Evolutionary conservation across 1,140 invertebrate genomes (phyloP), one percentile per base, ranked within the genome.

Genomic region (Drosophila persimilis): DNA sequence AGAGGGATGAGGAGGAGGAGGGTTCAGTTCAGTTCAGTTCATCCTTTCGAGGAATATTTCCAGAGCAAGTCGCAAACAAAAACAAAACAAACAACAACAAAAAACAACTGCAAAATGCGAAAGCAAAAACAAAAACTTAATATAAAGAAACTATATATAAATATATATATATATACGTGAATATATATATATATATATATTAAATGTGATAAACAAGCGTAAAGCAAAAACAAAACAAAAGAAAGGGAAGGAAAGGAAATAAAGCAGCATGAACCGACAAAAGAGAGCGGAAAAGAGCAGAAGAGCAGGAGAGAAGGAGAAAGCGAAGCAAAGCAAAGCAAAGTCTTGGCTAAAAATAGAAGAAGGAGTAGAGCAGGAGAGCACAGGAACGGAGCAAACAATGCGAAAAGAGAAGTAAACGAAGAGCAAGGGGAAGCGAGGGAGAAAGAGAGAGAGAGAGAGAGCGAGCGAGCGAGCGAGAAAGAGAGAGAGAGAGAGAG

Each of bases 151-250:
- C 56, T 83, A 83, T 71, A 79, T 53, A 60, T 55, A 60, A 47
- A 61, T 64, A 73, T 46, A 55, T 55, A 77, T 55, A 69, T 56
- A 64, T 61, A 75, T 56, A 76, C 57, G 57, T 67, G 60, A 66
- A 69, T 61, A 51, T 62, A 50, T 58, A 60, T 62, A 54, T 52
- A 65, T 65, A 73, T 57, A 54, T 85, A 80, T 86, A 80, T 80
- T 85, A 77, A 86, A 86, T 86, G 81, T 86, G 81, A 86, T 86
- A 86, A 86, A 86, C 64, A 85, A 73, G 81, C 78, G 83, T 86
- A 69, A 88, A 81, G 77, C 77, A 77, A 75, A 73, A 80, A 85
- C 55, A 64, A 75, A 63, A 63, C 24, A 67, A 57, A 46, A 60
- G 52, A 56, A 61, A 43, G 48, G 41, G 41, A 41, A 50, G 46